Conservation (phyloP, 2,888 invertebrate species). For the Yponomeuta cagnagella region DNA sequence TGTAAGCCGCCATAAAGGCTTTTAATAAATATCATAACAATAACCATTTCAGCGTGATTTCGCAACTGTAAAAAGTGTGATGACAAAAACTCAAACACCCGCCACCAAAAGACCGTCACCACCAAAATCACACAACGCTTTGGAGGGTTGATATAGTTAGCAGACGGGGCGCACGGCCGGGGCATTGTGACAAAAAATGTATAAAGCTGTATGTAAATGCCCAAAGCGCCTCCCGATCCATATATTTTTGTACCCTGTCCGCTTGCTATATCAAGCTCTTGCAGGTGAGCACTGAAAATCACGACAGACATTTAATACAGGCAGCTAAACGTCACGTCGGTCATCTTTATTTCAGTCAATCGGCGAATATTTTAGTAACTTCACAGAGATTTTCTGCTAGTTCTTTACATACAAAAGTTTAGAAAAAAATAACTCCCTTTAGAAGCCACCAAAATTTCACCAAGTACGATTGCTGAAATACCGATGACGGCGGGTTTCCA, state of each 20-base stretch:
- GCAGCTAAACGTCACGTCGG: not conserved
- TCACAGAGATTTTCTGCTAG: no score
- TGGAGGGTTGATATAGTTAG: not conserved
- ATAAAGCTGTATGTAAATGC: no score
- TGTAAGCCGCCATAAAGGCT: not conserved
- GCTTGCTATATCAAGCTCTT: not conserved
- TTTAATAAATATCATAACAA: not conserved
- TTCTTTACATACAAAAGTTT: no score
- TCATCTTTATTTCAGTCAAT: not conserved
- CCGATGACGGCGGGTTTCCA: not conserved
- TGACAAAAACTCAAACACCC: not conserved
- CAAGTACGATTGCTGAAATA: not conserved
- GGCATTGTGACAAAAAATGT: no score
- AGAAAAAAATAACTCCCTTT: no score
- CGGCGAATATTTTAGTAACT: no score
- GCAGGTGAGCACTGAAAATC: slow-evolving; percentile 28
- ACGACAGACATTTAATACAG: slow-evolving; percentile 14
- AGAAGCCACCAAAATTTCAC: no score
- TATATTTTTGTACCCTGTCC: no score
- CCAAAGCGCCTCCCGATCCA: no score
- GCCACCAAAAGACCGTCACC: slow-evolving; percentile 5
- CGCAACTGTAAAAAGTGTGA: not conserved
- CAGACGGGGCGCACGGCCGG: no score
- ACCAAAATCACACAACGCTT: not conserved
- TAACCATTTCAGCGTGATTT: not conserved